These are phyloP conservation scores for Pterobdella sp. DNA, from an alignment of 2,888 invertebrate genomes.

Conservation along the genomic window DNA sequence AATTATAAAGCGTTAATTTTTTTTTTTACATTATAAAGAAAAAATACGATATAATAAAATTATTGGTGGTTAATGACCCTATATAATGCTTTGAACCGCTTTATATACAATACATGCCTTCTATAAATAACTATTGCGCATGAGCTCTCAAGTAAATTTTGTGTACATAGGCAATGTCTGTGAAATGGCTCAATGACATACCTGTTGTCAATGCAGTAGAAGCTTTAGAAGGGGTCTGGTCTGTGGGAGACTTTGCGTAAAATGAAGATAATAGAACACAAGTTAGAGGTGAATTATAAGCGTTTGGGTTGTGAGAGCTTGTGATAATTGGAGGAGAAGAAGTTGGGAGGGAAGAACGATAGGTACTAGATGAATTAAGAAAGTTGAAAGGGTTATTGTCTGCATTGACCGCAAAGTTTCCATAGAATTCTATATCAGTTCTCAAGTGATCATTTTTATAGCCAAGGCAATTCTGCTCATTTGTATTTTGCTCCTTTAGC, in stretches of 20 bases:
- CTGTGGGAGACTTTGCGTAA: neutral
- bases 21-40: too few relatives aligned
- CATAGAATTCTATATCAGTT: neutral
- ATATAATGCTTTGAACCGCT: too few relatives aligned
- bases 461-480: neutral
- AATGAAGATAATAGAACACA: neutral
- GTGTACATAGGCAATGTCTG: too few relatives aligned
- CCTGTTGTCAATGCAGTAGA: too few relatives aligned
- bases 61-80: too few relatives aligned
- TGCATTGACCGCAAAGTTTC: neutral
- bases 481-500: neutral
- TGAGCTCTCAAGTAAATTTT: too few relatives aligned
- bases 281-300: neutral
- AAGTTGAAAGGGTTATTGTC: neutral
- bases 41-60: too few relatives aligned
- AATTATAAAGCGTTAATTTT: too few relatives aligned
- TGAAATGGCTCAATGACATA: too few relatives aligned
- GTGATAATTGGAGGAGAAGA: neutral
- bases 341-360: neutral
- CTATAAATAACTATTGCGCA: too few relatives aligned
- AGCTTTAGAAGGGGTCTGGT: constrained; percentile 2
- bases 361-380: neutral
- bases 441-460: neutral
- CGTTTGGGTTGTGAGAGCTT: neutral
- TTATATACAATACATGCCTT: too few relatives aligned